phyloP scores from a whole-genome alignment of 1,140 invertebrate species.

The Belonocnema kinseyi region DNA sequence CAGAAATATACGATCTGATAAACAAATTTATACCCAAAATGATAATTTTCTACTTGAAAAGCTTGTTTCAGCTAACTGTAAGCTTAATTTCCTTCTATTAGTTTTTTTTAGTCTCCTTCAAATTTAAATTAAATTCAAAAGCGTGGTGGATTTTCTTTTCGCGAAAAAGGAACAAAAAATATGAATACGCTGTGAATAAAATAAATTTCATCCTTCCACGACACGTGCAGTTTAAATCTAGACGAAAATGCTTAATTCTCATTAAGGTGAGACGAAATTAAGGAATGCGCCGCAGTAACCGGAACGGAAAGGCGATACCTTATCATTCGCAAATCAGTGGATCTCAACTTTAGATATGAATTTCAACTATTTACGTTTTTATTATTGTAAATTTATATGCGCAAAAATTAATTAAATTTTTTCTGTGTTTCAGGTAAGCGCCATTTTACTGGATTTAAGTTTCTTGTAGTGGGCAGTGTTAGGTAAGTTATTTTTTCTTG shows the following conservation, averaged over 20 bases:
- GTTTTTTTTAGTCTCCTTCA: background rate
- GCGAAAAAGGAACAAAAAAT: background rate
- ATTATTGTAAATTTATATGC: background rate
- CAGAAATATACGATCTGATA: no score
- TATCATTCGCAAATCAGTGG: conserved; percentile 53
- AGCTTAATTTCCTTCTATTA: background rate
- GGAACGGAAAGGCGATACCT: conserved; percentile 42
- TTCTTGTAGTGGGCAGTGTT: background rate
- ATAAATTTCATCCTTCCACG: background rate
- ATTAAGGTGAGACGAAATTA: conserved; percentile 38
- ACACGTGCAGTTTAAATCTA: background rate
- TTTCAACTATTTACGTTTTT: background rate
- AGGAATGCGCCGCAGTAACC: conserved; percentile 36
- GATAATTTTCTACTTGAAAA: background rate
- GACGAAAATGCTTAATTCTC: conserved; percentile 33
- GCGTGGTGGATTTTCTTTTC: background rate
- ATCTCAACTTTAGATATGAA: conserved; percentile 47
- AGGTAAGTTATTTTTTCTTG: background rate
- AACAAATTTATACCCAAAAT: no score
- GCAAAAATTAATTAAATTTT: background rate
- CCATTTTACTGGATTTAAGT: background rate
- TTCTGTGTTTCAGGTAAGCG: background rate
- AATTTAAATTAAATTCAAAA: background rate
- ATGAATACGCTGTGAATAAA: background rate
- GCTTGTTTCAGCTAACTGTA: background rate